Evolutionary conservation across 1,140 invertebrate genomes (phyloP), one percentile per base, ranked within the genome.

Genomic region (Agrypnia vestita): DNA sequence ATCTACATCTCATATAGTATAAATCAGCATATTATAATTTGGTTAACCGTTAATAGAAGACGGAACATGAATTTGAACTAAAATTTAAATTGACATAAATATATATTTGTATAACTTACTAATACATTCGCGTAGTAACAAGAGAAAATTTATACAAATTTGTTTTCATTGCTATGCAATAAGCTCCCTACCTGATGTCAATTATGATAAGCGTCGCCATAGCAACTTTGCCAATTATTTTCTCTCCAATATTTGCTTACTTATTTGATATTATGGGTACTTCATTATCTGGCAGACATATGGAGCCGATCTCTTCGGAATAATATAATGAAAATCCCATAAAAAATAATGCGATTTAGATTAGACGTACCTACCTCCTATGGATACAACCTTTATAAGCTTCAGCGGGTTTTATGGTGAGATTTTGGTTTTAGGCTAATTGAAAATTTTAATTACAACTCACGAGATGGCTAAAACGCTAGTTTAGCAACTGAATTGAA

Each of bases 141-240:
- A 35, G 25, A 35, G 25, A 35, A 6, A 35, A 35, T 35, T 35
- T 35, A 35, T 35, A 35, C 1, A 35, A 35, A 71, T 71, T 71
- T 64, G 61, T 44, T 35, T 64, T 64, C 12, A 62, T 12, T 25
- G 67, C 67, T 17, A 49, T 51, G n/a, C 67, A 71, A 71, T 71
- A 25, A 53, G 17, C 19, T 71, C 21, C 59, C 11, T n/a, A 9
- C 35, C 46, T 51, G 15, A 49, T 71, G 67, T 35, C 67, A 71
- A 71, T 71, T 71, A 71, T 71, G 47, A 71, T 71, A 71, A 71
- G 17, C 44, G 44, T 69, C 51, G 47, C 46, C 47, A 71, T 71
- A 10, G 19, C n/a, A n/a, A 71, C 67, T 25, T 13, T 71, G 46
- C 44, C 47, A 71, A 71, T 71, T 53, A 71, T 53, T 53, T 51